Base-by-base conservation (phyloP, 2,113 vertebrate genomes). In the Clarias gariepinus region DNA sequence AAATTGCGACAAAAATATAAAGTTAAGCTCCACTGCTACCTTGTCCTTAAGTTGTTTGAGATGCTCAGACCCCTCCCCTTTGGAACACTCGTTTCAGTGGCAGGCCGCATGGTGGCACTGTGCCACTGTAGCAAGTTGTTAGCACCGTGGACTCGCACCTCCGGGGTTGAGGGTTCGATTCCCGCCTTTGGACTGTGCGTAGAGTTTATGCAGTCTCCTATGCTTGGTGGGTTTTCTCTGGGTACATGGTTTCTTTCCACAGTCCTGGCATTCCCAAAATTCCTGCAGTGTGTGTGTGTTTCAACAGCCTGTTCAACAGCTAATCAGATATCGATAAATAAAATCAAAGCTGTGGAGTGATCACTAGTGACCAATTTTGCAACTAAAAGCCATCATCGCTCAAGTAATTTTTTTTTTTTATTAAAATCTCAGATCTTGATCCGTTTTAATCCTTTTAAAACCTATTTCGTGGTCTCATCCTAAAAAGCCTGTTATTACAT, bases 401-500 rank as follows among this genome's bases (percentile, higher is more conserved):
- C 41, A 41, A 6, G 41, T 19, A 11, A 73, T 73, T 73, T 73
- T 73, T 7, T 7, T 15, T 66, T 28, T 66, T 28, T 28, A 28
- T 28, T 28, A 66, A 66, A 66, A 23, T 23, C 19, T 63, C 60
- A 63, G 23, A 25, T 6, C 11, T 76, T 13, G 4, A 18, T 53
- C 41, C 0, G 25, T 11, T 74, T 61, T 15, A 13, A 25, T 52
- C 10, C 23, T 63, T 61, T 30, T 47, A 19, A 28, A 52, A 85
- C 6, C 63, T 41, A 41, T 4, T 52, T 76, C 3, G 11, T 21
- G 71, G 23, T 41, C 41, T n/a, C 0, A 15, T 15, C 25, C 73
- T n/a, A 19, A 41, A 41, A 21, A 36, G 7, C 30, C 68, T 69
- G 41, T 76, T 76, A 84, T 84, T 60, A 84, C 12, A 25, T 82